Evolutionary conservation across 2,113 vertebrate species (phyloP).

Genomic region (Girardinichthys multiradiatus): DNA sequence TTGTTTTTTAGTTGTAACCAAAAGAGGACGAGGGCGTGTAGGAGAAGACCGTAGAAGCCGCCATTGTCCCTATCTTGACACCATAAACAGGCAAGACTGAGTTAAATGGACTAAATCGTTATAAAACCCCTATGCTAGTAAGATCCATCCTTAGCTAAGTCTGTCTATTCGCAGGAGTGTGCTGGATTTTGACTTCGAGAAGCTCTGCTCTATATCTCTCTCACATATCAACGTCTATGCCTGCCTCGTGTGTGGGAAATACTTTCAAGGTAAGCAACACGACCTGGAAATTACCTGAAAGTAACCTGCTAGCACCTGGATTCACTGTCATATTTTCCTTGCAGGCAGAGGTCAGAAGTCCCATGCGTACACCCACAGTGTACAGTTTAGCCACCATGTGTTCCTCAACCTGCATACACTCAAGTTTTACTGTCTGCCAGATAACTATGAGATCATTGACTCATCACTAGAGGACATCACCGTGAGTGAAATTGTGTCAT

Average conservation of each 20-base stretch:
- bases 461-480: slow-evolving; percentile 97
- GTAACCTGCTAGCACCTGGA: not conserved
- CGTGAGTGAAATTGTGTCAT: slow-evolving; percentile 65
- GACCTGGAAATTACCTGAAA: not conserved
- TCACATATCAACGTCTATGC: slow-evolving; percentile 97
- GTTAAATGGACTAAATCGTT: not conserved
- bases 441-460: slow-evolving; percentile 98
- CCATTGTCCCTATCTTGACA: slow-evolving; percentile 95
- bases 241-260: slow-evolving; percentile 96
- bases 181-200: slow-evolving; percentile 97
- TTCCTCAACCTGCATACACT: slow-evolving; percentile 97
- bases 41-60: slow-evolving; percentile 90
- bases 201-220: slow-evolving; percentile 95
- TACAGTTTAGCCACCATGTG: slow-evolving; percentile 95
- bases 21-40: slow-evolving; percentile 65
- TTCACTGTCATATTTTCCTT: slow-evolving; percentile 6
- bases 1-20: slow-evolving; percentile 59
- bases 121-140: slow-evolving; percentile 5
- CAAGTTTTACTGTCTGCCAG: slow-evolving; percentile 97
- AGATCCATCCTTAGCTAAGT: not conserved
- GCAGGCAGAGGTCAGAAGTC: slow-evolving; percentile 95
- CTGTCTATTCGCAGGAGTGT: slow-evolving; percentile 84
- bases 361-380: slow-evolving; percentile 97
- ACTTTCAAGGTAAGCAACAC: slow-evolving; percentile 89
- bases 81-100: slow-evolving; percentile 88